Base-by-base conservation (phyloP, 2,888 invertebrate genomes). In the Eilema griseolum region DNA sequence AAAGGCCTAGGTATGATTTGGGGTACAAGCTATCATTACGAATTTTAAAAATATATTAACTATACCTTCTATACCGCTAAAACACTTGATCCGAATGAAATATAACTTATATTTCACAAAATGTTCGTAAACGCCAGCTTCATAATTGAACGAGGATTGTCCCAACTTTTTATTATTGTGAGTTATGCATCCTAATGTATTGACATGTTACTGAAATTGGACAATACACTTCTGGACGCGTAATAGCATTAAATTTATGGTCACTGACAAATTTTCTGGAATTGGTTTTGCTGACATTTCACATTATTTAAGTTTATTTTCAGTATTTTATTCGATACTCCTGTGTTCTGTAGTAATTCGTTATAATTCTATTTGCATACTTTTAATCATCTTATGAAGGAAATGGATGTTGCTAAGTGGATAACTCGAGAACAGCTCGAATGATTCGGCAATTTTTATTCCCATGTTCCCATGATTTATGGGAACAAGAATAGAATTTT, bases 131-230 rank as follows among this genome's bases (percentile, higher is more conserved):
- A 14, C 16, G 41, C 4, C 41, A 16, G 41, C 16, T 41, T 46
- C 20, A 46, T 46, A 52, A 52, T n/a, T 52, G 1, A 52, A 52
- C 7, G 8, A 52, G 52, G 10, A n/a, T 2, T 52, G 52, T 10
- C 10, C 57, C 24, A 33, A 66, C 59, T 59, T 24, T 59, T 60
- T 66, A 59, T 59, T 60, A 60, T 59, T 28, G 52, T 8, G 20
- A 52, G 52, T 52, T 52, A 52, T 52, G n/a, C n/a, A 37, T 33
- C 62, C 59, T 72, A 73, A 79, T 74, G 71, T 80, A 78, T 74
- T 67, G 69, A 68, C 74, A 78, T 78, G 78, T 78, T 67, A 62
- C 68, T 71, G 61, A 72, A 76, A 80, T 78, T 79, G 80, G 66
- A 78, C 73, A 73, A 71, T 66, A 66, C 63, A 24, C 20, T 3